These are phyloP conservation scores for Serrognathus titanus DNA, from an alignment of 2,888 invertebrate genomes.

Conservation along the genomic window DNA sequence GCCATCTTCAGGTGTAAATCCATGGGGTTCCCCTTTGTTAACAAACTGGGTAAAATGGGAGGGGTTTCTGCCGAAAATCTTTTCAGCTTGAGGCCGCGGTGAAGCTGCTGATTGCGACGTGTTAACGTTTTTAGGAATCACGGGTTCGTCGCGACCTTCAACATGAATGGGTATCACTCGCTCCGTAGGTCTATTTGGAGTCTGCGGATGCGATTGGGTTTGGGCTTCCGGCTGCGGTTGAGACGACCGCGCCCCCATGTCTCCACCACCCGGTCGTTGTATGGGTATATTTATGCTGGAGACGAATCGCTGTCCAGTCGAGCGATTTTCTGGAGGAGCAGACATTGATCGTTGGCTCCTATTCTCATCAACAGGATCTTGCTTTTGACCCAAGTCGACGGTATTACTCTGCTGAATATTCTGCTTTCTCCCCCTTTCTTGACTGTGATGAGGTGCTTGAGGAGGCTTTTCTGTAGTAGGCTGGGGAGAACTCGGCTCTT, in stretches of 20 bases:
- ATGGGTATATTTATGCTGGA: slow-evolving; percentile 45
- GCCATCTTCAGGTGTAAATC: slow-evolving; percentile 28
- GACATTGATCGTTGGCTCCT: slow-evolving; percentile 73
- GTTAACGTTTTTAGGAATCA: slow-evolving; percentile 59
- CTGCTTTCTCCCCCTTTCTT: slow-evolving; percentile 31
- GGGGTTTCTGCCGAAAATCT: slow-evolving; percentile 40
- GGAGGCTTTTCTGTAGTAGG: slow-evolving; percentile 27
- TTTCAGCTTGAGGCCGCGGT: slow-evolving; percentile 27
- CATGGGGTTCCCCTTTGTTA: slow-evolving; percentile 18
- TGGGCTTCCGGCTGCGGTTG: slow-evolving; percentile 24
- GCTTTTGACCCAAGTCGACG: slow-evolving; percentile 71
- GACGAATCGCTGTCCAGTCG: slow-evolving; percentile 36
- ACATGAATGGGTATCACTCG: slow-evolving; percentile 86
- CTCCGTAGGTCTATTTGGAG: slow-evolving; percentile 54
- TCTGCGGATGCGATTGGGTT: slow-evolving; percentile 28
- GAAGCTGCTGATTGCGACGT: slow-evolving; percentile 23
- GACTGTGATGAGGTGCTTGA: slow-evolving; percentile 29
- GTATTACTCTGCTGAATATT: slow-evolving; percentile 61
- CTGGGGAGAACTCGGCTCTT: slow-evolving; percentile 36
- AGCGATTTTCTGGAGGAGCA: slow-evolving; percentile 64
- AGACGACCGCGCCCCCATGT: slow-evolving; percentile 10
- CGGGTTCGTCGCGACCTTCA: slow-evolving; percentile 79
- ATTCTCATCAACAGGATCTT: slow-evolving; percentile 55
- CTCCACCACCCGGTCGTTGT: slow-evolving; percentile 19
- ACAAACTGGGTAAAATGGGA: slow-evolving; percentile 49